Percentiles rank a stretch among this genome's conserved stretches.
phyloP scores from a whole-genome alignment of 2,888 invertebrate genomes.

The Heliconius erato region DNA sequence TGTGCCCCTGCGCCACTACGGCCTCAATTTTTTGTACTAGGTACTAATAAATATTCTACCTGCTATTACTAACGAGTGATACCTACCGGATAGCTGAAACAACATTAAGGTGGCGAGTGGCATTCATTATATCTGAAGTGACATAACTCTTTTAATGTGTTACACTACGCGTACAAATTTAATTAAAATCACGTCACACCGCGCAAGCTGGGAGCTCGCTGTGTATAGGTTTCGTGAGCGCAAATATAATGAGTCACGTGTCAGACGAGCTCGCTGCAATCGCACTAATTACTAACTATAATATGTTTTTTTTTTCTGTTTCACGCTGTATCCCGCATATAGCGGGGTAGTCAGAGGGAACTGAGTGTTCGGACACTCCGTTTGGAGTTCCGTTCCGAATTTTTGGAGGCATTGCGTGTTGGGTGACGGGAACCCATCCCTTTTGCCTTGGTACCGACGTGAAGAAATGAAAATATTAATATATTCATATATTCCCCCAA shows the following conservation, averaged over 20 bases:
- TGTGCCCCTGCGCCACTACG: no score
- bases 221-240: constrained; percentile 52
- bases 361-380: background rate
- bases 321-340: background rate
- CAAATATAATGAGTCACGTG: constrained; percentile 52
- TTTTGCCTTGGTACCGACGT: no score
- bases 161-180: constrained; percentile 36
- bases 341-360: background rate
- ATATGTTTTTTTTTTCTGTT: background rate
- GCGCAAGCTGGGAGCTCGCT: constrained; percentile 45
- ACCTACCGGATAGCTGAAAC: background rate
- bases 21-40: no score
- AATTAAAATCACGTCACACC: constrained; percentile 52
- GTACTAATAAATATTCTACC: background rate
- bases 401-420: background rate
- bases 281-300: constrained; percentile 30
- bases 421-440: no score
- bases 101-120: background rate
- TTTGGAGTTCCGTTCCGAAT: no score
- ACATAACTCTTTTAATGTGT: background rate
- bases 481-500: no score
- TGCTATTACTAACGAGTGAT: background rate
- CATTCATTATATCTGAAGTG: background rate
- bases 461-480: no score
- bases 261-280: constrained; percentile 44